Evolutionary conservation across 2,113 vertebrate genomes (phyloP).

Genomic region (Panthera tigris): DNA sequence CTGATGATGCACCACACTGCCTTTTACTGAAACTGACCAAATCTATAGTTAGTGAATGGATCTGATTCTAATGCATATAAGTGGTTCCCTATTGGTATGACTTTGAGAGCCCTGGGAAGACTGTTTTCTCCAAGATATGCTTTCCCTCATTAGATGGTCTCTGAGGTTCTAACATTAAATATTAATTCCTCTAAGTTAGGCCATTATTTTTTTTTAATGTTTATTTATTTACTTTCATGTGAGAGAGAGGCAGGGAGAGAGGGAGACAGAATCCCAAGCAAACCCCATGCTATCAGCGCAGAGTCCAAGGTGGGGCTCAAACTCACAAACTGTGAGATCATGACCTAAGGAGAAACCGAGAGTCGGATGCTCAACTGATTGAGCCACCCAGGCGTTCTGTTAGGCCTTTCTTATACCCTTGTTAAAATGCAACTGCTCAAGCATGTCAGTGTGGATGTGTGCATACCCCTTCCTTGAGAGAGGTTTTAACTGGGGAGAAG

Average conservation of each 20-base stretch:
- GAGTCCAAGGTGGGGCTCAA: no score
- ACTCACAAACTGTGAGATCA: no score
- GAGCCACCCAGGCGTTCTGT: no score
- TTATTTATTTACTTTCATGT: no score
- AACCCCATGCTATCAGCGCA: no score
- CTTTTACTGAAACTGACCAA: neutral
- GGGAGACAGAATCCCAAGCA: no score
- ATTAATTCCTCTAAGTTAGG: neutral
- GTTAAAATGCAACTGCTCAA: neutral
- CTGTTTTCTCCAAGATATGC: neutral
- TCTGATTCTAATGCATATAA: neutral
- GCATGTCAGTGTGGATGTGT: neutral
- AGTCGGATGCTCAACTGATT: no score
- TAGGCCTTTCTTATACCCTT: neutral
- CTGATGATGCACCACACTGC: neutral
- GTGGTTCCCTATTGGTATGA: neutral
- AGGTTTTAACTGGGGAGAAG: neutral
- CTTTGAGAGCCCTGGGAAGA: neutral
- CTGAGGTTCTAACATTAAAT: constrained; percentile 14
- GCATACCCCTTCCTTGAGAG: neutral
- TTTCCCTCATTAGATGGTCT: neutral
- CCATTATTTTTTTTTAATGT: neutral
- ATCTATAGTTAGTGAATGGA: neutral
- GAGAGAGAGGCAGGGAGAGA: no score
- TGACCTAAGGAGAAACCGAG: no score